Evolutionary conservation across 2,888 invertebrate genomes (phyloP).

Genomic region (Fragum fragum): DNA sequence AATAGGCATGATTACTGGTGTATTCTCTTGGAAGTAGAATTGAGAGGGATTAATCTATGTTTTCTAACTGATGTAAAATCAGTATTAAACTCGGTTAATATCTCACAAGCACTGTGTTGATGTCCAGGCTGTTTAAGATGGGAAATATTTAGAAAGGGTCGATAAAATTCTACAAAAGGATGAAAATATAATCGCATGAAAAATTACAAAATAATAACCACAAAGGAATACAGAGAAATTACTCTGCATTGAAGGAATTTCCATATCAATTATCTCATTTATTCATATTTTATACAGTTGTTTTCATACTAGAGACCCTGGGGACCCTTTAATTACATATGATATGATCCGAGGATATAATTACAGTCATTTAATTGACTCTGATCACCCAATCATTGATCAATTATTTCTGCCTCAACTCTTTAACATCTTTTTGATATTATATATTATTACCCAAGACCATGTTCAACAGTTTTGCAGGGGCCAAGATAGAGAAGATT

Average conservation of each 20-base stretch:
- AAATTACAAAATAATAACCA: neutral
- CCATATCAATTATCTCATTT: neutral
- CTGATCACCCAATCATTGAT: conserved; percentile 13
- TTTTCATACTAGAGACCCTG: neutral
- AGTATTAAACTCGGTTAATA: too few species aligned
- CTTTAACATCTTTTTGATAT: neutral
- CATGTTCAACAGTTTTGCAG: too few species aligned
- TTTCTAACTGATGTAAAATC: too few species aligned
- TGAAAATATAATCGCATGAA: neutral
- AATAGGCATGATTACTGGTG: too few species aligned
- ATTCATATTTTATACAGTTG: conserved; percentile 19
- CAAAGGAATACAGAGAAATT: neutral
- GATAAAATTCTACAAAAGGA: neutral
- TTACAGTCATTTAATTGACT: conserved; percentile 5
- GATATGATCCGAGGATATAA: neutral
- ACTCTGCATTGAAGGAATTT: neutral
- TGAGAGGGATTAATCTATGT: too few species aligned
- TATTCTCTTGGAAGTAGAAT: too few species aligned
- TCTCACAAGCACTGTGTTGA: too few species aligned
- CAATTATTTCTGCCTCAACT: neutral
- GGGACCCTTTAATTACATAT: neutral
- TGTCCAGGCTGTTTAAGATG: too few species aligned
- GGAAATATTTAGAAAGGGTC: neutral
- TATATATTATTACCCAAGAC: neutral
- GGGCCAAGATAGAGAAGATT: too few species aligned